Percentiles rank a stretch among this genome's conserved stretches.
phyloP scores from a whole-genome alignment of 2,888 invertebrate genomes.

The Acronicta alni region DNA sequence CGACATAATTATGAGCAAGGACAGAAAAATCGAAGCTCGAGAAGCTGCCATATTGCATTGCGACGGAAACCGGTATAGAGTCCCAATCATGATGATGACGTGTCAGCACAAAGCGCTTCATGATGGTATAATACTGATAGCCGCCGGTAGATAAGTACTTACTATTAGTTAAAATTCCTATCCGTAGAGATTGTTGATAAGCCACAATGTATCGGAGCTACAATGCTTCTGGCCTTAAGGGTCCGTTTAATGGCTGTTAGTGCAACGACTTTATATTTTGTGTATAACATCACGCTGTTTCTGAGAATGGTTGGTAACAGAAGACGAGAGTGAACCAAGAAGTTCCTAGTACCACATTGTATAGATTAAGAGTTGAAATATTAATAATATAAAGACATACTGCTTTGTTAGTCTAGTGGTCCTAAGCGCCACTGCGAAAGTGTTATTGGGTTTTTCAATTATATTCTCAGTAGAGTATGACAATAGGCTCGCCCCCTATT shows the following conservation, averaged over 20 bases:
- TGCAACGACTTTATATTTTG: constrained; percentile 47
- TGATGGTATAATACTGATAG: constrained; percentile 57
- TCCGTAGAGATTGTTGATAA: constrained; percentile 59
- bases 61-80: constrained; percentile 42
- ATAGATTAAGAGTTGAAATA: too few species aligned
- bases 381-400: too few species aligned
- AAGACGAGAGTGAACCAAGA: not conserved
- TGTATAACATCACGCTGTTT: constrained; percentile 35
- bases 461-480: too few species aligned
- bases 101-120: constrained; percentile 46
- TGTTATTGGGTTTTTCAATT: too few species aligned
- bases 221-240: constrained; percentile 55
- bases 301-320: constrained; percentile 8
- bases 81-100: constrained; percentile 50
- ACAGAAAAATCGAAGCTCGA: not conserved
- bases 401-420: too few species aligned
- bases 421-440: too few species aligned
- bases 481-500: too few species aligned
- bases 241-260: constrained; percentile 44
- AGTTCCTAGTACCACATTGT: too few species aligned
- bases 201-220: constrained; percentile 53
- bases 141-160: constrained; percentile 51
- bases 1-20: constrained; percentile 1
- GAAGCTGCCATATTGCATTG: constrained; percentile 19
- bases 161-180: constrained; percentile 63